phyloP scores from a whole-genome alignment of 1,140 invertebrate species.

The Telenomus remus region DNA sequence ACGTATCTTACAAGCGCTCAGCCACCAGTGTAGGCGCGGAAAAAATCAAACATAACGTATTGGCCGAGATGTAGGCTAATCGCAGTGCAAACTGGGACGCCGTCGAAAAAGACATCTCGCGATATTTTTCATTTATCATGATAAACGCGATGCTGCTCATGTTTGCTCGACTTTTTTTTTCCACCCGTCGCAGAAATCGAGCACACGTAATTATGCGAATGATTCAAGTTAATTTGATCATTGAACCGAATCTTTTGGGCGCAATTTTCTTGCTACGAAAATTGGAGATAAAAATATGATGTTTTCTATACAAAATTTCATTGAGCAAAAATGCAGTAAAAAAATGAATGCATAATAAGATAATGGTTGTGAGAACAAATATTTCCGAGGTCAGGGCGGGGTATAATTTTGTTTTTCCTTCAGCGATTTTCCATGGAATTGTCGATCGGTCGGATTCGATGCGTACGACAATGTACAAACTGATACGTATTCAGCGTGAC shows the following conservation, averaged over 20 bases:
- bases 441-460: constrained; percentile 3
- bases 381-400: background rate
- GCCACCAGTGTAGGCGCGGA: constrained; percentile 49
- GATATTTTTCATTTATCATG: constrained; percentile 36
- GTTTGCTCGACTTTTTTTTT: constrained; percentile 18
- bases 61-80: constrained; percentile 57
- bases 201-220: constrained; percentile 38
- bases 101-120: constrained; percentile 30
- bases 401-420: constrained; percentile 4
- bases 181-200: constrained; percentile 13
- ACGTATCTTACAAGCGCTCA: constrained; percentile 38
- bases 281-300: too few relatives aligned
- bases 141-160: constrained; percentile 5
- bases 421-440: constrained; percentile 17
- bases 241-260: constrained; percentile 9
- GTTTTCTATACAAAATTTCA: too few relatives aligned
- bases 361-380: constrained; percentile 26
- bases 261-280: background rate
- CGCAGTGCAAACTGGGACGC: constrained; percentile 52
- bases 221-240: constrained; percentile 28
- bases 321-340: constrained; percentile 19
- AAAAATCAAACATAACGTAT: constrained; percentile 56
- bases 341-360: background rate
- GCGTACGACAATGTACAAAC: background rate
- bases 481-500: background rate